These are phyloP conservation scores for Drosophila bifasciata DNA, from an alignment of 1,140 invertebrate species.

Conservation along the genomic window DNA sequence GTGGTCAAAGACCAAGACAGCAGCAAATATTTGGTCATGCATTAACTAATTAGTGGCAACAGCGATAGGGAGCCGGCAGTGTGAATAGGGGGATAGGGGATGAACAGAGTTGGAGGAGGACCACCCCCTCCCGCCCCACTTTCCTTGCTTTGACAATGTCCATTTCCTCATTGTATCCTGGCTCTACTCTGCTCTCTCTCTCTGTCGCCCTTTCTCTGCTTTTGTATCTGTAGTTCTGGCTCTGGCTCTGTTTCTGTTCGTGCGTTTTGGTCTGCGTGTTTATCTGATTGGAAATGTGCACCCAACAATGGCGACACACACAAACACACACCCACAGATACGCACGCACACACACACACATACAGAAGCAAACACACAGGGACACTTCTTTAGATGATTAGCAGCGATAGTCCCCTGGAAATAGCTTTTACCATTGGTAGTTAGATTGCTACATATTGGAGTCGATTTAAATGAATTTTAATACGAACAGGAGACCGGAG, in stretches of 20 bases:
- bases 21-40: slow-evolving; percentile 65
- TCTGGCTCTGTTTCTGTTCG: slow-evolving; percentile 33
- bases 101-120: slow-evolving; percentile 15
- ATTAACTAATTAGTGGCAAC: slow-evolving; percentile 63
- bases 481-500: slow-evolving; percentile 35
- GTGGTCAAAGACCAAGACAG: slow-evolving; percentile 14
- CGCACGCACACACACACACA: slow-evolving; percentile 35
- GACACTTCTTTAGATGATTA: slow-evolving; percentile 80
- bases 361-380: slow-evolving; percentile 13
- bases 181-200: not conserved
- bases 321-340: slow-evolving; percentile 42
- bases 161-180: slow-evolving; percentile 40
- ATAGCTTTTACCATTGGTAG: slow-evolving; percentile 26
- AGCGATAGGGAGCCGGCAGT: slow-evolving; percentile 5
- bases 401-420: slow-evolving; percentile 63
- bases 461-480: slow-evolving; percentile 78
- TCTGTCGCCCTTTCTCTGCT: not conserved
- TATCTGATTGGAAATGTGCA: slow-evolving; percentile 76
- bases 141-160: slow-evolving; percentile 11
- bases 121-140: no score
- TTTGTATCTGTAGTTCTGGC: slow-evolving; percentile 11
- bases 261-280: slow-evolving; percentile 65
- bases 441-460: slow-evolving; percentile 1
- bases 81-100: slow-evolving; percentile 4
- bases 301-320: slow-evolving; percentile 75